These are phyloP conservation scores for Rhodinocichla rosea DNA, from an alignment of 2,113 vertebrate species.

Conservation along the genomic window DNA sequence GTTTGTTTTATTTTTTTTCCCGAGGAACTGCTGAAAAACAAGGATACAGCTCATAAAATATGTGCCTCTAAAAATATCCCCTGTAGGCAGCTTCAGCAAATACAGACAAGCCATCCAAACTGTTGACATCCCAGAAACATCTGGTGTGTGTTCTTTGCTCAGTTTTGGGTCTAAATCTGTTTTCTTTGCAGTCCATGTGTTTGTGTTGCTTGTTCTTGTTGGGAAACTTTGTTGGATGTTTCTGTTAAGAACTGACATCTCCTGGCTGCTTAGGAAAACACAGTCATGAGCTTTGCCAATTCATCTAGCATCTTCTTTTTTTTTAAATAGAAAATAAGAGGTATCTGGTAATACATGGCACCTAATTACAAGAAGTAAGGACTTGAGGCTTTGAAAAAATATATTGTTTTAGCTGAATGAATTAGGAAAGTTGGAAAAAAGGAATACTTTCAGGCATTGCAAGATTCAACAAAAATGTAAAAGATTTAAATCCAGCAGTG, in stretches of 20 bases:
- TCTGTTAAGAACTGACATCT: constrained; percentile 56
- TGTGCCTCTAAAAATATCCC: constrained; percentile 36
- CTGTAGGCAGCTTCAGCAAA: constrained; percentile 22
- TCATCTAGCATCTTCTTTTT: not conserved
- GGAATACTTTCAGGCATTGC: not conserved
- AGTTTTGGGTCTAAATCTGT: constrained; percentile 30
- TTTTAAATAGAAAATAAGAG: not conserved
- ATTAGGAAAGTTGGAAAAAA: not conserved
- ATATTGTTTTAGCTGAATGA: not conserved
- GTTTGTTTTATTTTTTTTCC: not conserved
- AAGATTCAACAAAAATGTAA: not conserved
- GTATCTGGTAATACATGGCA: not conserved
- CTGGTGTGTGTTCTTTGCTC: constrained; percentile 31
- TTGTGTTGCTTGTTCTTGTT: not conserved
- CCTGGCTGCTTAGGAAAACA: constrained; percentile 49
- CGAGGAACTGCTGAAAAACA: not conserved
- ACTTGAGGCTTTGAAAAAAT: not conserved
- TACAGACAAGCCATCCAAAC: constrained; percentile 7
- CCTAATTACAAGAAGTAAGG: not conserved
- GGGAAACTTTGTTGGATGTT: not conserved
- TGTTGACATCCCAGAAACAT: constrained; percentile 50
- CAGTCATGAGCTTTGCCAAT: not conserved
- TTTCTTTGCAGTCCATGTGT: constrained; percentile 27
- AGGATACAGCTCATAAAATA: constrained; percentile 23
- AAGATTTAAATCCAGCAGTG: not conserved